phyloP scores from a whole-genome alignment of 2,113 vertebrate species.

The Saccopteryx bilineata region DNA sequence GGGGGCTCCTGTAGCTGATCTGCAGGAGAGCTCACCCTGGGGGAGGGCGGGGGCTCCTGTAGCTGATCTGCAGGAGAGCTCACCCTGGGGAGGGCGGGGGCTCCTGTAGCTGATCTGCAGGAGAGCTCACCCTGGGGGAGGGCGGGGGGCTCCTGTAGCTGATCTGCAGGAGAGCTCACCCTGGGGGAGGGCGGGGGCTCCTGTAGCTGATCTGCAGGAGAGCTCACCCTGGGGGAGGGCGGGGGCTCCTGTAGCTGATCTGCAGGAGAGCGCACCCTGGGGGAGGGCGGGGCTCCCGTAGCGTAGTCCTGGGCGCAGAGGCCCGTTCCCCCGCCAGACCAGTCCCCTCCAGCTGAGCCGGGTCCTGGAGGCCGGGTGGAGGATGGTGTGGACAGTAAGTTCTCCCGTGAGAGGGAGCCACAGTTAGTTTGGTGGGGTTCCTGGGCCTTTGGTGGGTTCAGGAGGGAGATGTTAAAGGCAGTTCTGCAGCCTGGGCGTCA shows the following conservation, averaged over 20 bases:
- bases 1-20: neutral
- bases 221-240: neutral
- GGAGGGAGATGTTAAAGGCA: neutral
- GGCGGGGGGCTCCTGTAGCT: no score
- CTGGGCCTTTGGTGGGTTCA: neutral
- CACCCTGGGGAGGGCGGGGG: neutral
- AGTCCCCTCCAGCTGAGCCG: neutral
- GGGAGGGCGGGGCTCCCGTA: neutral
- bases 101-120: neutral
- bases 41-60: neutral
- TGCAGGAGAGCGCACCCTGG: neutral
- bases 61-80: no score
- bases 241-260: neutral
- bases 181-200: neutral
- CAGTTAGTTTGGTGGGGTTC: neutral
- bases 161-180: neutral
- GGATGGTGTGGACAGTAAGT: neutral
- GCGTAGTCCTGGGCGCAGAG: neutral
- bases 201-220: neutral
- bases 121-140: no score
- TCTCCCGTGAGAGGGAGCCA: neutral
- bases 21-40: neutral
- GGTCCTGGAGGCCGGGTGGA: neutral
- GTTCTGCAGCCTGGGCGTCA: neutral
- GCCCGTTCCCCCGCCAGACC: accelerated